These are phyloP conservation scores for Jacana jacana DNA, from an alignment of 2,113 vertebrate genomes.

Conservation along the genomic window DNA sequence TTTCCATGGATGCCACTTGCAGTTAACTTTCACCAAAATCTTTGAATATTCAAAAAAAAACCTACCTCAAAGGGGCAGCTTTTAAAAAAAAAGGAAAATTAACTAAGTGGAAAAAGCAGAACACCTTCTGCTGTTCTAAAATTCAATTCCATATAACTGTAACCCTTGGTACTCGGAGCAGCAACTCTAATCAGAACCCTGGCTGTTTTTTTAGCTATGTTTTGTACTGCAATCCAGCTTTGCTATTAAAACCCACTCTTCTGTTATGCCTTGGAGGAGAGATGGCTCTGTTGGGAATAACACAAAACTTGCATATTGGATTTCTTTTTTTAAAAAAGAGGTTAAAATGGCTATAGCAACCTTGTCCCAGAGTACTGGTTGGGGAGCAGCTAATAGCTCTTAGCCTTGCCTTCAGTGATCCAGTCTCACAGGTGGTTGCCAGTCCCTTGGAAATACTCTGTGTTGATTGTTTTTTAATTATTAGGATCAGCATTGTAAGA, in stretches of 20 bases:
- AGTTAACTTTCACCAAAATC: conserved; percentile 1
- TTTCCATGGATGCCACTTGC: not conserved
- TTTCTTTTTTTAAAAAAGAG: not conserved
- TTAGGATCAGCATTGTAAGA: not conserved
- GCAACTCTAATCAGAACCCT: conserved; percentile 12
- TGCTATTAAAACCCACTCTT: conserved; percentile 2
- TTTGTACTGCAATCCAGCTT: not conserved
- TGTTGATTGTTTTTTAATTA: not conserved
- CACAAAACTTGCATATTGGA: not conserved
- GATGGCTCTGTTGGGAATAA: conserved; percentile 10
- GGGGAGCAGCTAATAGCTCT: not conserved
- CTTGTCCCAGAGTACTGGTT: not conserved
- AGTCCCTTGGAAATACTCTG: not conserved
- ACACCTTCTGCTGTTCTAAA: not conserved
- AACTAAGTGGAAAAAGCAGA: conserved; percentile 10
- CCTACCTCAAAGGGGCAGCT: not conserved
- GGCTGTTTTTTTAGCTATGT: not conserved
- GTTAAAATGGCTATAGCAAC: conserved; percentile 28
- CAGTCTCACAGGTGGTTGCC: not conserved
- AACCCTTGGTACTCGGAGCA: not conserved
- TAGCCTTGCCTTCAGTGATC: not conserved
- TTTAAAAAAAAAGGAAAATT: not conserved
- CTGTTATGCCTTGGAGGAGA: not conserved
- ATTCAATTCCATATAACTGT: not conserved
- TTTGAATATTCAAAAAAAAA: not conserved